Evolutionary conservation across 2,113 vertebrate genomes (phyloP), one percentile per base, ranked within the genome.

Genomic region (Pachycephala philippinensis): DNA sequence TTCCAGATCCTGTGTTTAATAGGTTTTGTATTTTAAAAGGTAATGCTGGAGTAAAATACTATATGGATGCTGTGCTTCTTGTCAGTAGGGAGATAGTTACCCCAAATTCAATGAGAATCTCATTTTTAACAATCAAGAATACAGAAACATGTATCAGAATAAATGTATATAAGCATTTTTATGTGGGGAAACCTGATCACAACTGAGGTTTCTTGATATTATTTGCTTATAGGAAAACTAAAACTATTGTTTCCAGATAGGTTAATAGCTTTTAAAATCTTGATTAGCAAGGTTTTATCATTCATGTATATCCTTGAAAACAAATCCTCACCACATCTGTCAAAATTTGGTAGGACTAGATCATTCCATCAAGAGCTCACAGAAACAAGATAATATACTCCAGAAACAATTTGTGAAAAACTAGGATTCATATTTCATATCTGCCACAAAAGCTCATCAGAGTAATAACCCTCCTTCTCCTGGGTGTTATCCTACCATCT

Each of bases 401-500:
- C 96, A 98, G 98, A 98, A 99, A 99, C 98, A 98, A 99, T 98
- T 98, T 98, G 98, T 98, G 98, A 98, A 98, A 98, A 98, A 99
- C 98, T 99, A 98, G 98, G 98, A 99, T 99, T 98, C 99, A 99
- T 99, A 99, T 99, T 99, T 99, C 99, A 99, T 99, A 98, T 99
- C 98, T 99, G 99, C 99, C 99, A 99, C 97, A 98, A 99, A 99
- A 99, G 98, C 99, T 99, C 99, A 99, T 99, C 99, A 99, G 98
- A 99, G 98, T 99, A 99, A 99, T 99, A 99, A 99, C 99, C 99
- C 99, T 99, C 97, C 98, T 99, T 99, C 99, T 99, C 99, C 98
- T 99, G 99, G 99, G 99, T 99, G 98, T 99, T 99, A 98, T 99
- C 98, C 98, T 98, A 99, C 99, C 99, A 99, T 99, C 99, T 99